Percentiles rank a stretch among this genome's conserved stretches.
phyloP scores from a whole-genome alignment of 2,113 vertebrate species.

The Coryphaenoides rupestris region DNA sequence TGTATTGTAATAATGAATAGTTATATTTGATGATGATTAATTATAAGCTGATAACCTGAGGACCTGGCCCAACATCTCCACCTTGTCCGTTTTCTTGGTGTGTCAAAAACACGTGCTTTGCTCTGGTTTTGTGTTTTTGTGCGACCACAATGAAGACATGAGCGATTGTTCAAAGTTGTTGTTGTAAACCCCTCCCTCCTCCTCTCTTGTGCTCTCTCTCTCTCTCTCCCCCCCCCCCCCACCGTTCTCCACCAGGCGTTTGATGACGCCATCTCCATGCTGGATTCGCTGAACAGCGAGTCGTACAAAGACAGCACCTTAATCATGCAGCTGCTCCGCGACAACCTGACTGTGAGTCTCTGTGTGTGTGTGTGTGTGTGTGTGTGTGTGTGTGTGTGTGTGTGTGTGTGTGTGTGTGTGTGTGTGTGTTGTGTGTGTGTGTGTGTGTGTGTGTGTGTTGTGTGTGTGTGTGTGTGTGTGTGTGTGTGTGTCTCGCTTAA shows the following conservation, averaged over 20 bases:
- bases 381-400: neutral
- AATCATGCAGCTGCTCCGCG: constrained; percentile 99
- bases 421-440: neutral
- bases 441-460: neutral
- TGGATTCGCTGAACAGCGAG: constrained; percentile 87
- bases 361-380: neutral
- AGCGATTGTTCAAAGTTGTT: no score
- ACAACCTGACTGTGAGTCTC: constrained; percentile 88
- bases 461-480: neutral
- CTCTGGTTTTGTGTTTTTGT: neutral
- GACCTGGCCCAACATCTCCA: no score
- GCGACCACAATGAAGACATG: no score
- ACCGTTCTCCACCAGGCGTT: constrained; percentile 77
- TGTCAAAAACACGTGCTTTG: neutral
- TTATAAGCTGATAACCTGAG: no score
- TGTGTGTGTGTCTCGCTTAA: neutral
- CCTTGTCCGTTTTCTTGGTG: neutral
- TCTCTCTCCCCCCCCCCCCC: neutral
- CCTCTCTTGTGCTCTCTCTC: no score
- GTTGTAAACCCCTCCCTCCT: no score
- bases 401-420: neutral
- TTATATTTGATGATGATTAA: no score
- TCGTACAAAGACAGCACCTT: constrained; percentile 98
- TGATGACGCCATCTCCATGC: constrained; percentile 88
- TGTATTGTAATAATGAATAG: no score